Conservation (phyloP, 2,888 invertebrate genomes). For the Protodeltote pygarga region DNA sequence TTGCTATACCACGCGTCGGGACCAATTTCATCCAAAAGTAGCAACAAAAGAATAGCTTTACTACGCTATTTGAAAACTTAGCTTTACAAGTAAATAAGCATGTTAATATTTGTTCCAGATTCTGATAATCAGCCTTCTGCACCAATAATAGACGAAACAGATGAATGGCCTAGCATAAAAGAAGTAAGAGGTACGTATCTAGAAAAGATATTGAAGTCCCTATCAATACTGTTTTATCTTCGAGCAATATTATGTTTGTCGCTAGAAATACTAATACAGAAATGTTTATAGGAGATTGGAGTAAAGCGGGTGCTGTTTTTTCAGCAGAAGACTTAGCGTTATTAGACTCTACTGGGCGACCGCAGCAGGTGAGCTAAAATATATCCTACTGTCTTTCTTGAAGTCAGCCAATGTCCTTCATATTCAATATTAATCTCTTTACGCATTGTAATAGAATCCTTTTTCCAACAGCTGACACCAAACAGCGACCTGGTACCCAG, state of each 20-base stretch:
- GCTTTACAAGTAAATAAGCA: no score
- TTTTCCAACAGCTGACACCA: constrained; percentile 68
- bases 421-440: no score
- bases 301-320: constrained; percentile 80
- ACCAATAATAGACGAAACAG: constrained; percentile 67
- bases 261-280: no score
- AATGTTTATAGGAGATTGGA: constrained; percentile 74
- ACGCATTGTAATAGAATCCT: not conserved
- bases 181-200: constrained; percentile 73
- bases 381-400: not conserved
- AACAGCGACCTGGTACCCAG: constrained; percentile 67
- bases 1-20: no score
- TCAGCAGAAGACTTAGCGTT: constrained; percentile 83
- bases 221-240: no score
- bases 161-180: constrained; percentile 82
- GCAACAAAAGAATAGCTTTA: no score
- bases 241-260: no score
- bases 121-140: constrained; percentile 68
- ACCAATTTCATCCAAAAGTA: no score
- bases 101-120: no score
- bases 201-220: no score
- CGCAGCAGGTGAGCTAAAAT: constrained; percentile 66
- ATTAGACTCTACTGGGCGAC: constrained; percentile 75
- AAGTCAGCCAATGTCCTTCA: no score
- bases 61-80: no score